These are phyloP conservation scores for Melitaea cinxia DNA, from an alignment of 1,140 invertebrate genomes.

Conservation along the genomic window DNA sequence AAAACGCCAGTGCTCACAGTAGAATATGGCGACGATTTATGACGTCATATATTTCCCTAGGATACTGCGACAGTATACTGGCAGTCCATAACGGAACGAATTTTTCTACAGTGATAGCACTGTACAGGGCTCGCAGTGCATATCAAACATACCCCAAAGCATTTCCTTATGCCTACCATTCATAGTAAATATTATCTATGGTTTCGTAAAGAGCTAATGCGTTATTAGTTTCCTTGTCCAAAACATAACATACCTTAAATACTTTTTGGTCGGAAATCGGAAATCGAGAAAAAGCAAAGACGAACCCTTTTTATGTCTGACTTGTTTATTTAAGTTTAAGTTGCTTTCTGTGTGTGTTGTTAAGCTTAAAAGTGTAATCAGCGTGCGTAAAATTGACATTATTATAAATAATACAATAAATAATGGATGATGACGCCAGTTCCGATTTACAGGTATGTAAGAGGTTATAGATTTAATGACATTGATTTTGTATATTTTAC, in stretches of 20 bases:
- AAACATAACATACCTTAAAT: too few relatives aligned
- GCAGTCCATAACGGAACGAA: too few relatives aligned
- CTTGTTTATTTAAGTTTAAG: not conserved
- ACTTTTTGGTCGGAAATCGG: too few relatives aligned
- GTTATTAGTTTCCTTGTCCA: constrained; percentile 5
- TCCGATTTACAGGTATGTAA: constrained; percentile 65
- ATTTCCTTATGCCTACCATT: too few relatives aligned
- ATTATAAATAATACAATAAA: not conserved
- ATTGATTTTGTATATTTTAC: constrained; percentile 10
- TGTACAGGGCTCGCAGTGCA: too few relatives aligned
- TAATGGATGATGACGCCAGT: constrained; percentile 71
- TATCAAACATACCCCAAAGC: too few relatives aligned
- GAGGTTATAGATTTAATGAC: constrained; percentile 50
- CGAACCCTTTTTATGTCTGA: not conserved
- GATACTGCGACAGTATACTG: too few relatives aligned
- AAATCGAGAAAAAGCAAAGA: constrained; percentile 1
- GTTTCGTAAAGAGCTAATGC: not conserved
- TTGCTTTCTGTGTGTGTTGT: not conserved
- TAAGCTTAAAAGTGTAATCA: not conserved
- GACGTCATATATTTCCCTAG: too few relatives aligned
- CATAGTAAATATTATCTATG: too few relatives aligned
- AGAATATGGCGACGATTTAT: too few relatives aligned
- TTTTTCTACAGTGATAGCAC: too few relatives aligned
- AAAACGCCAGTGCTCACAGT: too few relatives aligned
- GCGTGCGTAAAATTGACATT: not conserved